Conservation (phyloP, 2,888 invertebrate genomes). For the Epistrophe grossulariae region DNA sequence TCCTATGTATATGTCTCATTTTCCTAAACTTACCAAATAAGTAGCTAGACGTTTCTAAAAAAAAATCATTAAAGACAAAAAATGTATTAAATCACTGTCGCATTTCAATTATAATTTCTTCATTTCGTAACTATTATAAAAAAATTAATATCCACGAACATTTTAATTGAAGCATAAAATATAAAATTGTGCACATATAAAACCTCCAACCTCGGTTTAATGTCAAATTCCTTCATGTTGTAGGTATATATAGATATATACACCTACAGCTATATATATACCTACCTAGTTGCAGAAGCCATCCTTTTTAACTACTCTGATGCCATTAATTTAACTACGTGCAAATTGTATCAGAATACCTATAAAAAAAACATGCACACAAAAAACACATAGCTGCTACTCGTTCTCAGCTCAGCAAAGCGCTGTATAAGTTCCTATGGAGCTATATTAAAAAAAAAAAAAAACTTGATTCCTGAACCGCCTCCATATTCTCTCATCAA, state of each 20-base stretch:
- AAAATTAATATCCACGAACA: constrained; percentile 52
- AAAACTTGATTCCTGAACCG: constrained; percentile 9
- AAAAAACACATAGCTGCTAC: neutral
- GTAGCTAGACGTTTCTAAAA: neutral
- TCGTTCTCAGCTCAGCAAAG: constrained; percentile 3
- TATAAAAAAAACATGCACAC: constrained; percentile 13
- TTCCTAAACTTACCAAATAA: too few species aligned
- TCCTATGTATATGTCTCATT: too few species aligned
- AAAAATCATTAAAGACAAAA: too few species aligned
- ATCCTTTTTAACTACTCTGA: constrained; percentile 28
- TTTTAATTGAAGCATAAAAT: constrained; percentile 66
- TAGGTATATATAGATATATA: neutral
- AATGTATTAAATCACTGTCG: too few species aligned
- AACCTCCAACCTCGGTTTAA: constrained; percentile 47
- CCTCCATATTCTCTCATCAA: constrained; percentile 50
- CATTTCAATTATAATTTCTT: too few species aligned
- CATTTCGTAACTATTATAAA: too few species aligned
- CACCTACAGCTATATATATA: too few species aligned
- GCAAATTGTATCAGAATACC: constrained; percentile 55
- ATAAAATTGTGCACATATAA: constrained; percentile 40
- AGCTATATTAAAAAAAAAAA: constrained; percentile 1
- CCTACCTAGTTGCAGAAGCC: neutral
- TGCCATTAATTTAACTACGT: constrained; percentile 69
- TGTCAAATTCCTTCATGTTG: constrained; percentile 27
- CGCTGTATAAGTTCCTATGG: neutral